Percentiles rank a stretch among this genome's conserved stretches.
phyloP scores from a whole-genome alignment of 1,140 invertebrate species.

The Zaprionus camerounensis region DNA sequence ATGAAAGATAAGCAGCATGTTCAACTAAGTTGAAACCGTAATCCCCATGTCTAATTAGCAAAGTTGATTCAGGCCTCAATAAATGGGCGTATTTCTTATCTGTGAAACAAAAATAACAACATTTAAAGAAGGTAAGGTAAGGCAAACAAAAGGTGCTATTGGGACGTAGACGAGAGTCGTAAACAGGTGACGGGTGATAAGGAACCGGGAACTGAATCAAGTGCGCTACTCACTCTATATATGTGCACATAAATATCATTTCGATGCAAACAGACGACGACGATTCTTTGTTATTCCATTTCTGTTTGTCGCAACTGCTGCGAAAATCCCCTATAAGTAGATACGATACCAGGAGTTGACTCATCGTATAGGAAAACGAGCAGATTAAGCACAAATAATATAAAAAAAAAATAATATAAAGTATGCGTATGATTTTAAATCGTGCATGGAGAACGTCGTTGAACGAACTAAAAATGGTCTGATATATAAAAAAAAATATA shows the following conservation, averaged over 20 bases:
- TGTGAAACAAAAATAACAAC: conserved; percentile 24
- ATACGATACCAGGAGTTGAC: conserved; percentile 30
- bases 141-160: conserved; percentile 40
- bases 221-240: neutral
- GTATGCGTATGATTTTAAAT: conserved; percentile 10
- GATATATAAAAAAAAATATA: neutral
- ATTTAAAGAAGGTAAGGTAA: conserved; percentile 1
- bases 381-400: conserved; percentile 30
- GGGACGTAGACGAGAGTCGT: conserved; percentile 1
- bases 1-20: neutral
- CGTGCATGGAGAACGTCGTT: conserved; percentile 21
- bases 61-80: neutral
- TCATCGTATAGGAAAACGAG: conserved; percentile 30
- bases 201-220: conserved; percentile 20
- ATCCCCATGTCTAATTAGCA: neutral
- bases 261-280: conserved; percentile 9
- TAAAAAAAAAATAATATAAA: neutral
- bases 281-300: conserved; percentile 17
- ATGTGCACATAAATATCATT: neutral
- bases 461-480: conserved; percentile 10
- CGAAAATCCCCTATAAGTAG: conserved; percentile 35
- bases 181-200: conserved; percentile 37
- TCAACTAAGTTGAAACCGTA: neutral
- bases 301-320: neutral
- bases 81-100: conserved; percentile 27